Base-by-base conservation (phyloP, 2,888 invertebrate species). In the Lasioglossum calceatum region DNA sequence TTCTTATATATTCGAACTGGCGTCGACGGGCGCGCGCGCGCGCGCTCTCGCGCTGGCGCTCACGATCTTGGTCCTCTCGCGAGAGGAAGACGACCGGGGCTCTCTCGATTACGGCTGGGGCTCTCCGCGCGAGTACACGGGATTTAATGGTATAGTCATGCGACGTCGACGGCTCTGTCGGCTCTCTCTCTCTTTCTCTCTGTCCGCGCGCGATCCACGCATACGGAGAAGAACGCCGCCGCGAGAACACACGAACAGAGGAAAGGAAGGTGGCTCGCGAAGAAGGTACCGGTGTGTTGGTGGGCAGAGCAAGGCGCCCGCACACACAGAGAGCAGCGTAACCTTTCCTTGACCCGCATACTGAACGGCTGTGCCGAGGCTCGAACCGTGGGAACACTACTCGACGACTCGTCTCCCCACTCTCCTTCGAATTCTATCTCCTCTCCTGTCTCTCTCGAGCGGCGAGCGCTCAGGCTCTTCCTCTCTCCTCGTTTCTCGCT, bases 281-380 rank as follows among this genome's bases (percentile, higher is more conserved):
- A 36, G 83, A 67, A 79, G 27, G 76, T 76, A 81, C 82, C 87
- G 88, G 86, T 78, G 92, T 92, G 89, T 92, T 91, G 90, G 93
- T 94, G 92, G 92, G 92, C 91, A 91, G 88, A 90, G 92, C 88
- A 89, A 91, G 87, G 83, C 92, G 91, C 91, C 88, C 90, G 86
- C 92, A 84, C 91, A 87, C 92, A 82, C 84, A 85, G 93, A 92
- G 92, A 92, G 92, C 92, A 93, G 93, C 93, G 96, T 96, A 96
- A 96, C 96, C 96, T 96, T 96, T 96, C 96, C 96, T 96, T 96
- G 96, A 96, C 96, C 96, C 96, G 96, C 96, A 96, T 96, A 96
- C 96, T 96, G 96, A 96, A 96, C 96, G 95, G 96, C 96, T 96
- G 96, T 96, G 96, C 96, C 96, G 96, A 96, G 96, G 95, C 96